Evolutionary conservation across 2,797 vertebrate species (phyloP).

Genomic region (Microctenopoma lineatum): DNA sequence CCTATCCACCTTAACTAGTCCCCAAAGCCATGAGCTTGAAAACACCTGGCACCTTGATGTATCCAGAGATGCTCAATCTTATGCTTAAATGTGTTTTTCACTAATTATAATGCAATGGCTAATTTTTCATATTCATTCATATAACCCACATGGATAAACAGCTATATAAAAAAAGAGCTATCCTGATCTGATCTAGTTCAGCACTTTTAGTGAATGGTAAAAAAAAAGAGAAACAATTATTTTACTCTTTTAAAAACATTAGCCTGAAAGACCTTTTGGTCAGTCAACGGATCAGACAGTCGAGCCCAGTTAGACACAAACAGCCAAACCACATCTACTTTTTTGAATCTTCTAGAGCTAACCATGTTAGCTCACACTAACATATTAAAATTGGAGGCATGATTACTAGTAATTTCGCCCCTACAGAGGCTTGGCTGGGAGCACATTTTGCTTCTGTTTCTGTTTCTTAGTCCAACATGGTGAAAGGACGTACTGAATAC

Average conservation of each 20-base stretch:
- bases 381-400: constrained; percentile 23
- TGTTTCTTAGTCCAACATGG: constrained; percentile 29
- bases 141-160: constrained; percentile 3
- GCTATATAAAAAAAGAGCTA: not conserved
- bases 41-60: not conserved
- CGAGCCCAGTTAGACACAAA: not conserved
- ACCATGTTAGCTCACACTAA: not conserved
- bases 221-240: constrained; percentile 9
- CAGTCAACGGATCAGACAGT: not conserved
- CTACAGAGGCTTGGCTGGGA: constrained; percentile 19
- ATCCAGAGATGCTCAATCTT: not conserved
- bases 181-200: not conserved
- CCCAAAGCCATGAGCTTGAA: not conserved
- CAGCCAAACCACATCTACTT: constrained; percentile 1
- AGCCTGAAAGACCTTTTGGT: not conserved
- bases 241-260: constrained; percentile 2
- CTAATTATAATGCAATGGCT: not conserved
- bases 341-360: constrained; percentile 6
- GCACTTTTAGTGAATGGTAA: constrained; percentile 15
- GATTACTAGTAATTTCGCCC: constrained; percentile 19
- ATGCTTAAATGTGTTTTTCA: not conserved
- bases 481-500: constrained; percentile 34
- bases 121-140: not conserved
- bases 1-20: constrained; percentile 7
- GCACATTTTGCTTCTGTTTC: not conserved